Conservation (phyloP, 2,888 invertebrate species). For the Thysanoteuthis rhombus region DNA sequence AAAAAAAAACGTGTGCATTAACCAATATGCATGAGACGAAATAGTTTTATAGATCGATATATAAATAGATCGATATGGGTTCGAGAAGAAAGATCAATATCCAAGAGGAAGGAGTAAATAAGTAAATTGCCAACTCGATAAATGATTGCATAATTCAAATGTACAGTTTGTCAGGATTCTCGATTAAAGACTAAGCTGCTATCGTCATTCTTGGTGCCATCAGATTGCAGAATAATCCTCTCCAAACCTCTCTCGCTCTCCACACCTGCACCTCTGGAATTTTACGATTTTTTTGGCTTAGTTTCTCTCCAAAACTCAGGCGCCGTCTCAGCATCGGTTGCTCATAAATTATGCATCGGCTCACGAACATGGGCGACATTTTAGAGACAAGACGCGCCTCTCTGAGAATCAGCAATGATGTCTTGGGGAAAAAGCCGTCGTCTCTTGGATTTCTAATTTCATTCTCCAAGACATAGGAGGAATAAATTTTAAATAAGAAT, state of each 20-base stretch:
- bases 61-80: not conserved
- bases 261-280: not conserved
- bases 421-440: not conserved
- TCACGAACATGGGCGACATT: not conserved
- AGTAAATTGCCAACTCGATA: not conserved
- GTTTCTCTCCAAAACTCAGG: not conserved
- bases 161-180: not conserved
- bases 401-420: not conserved
- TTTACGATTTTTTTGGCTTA: not conserved
- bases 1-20: not conserved
- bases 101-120: not conserved
- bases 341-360: not conserved
- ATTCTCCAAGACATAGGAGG: not conserved
- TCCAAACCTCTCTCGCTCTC: not conserved
- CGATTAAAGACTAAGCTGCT: too few species aligned
- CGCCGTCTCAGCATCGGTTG: not conserved
- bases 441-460: not conserved
- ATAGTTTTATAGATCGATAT: not conserved
- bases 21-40: not conserved
- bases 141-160: not conserved
- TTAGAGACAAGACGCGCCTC: slow-evolving; percentile 12
- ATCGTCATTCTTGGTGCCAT: not conserved
- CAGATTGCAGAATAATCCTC: not conserved
- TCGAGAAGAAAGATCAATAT: not conserved
- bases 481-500: not conserved